phyloP scores from a whole-genome alignment of 1,140 invertebrate genomes.

The Lepeophtheirus salmonis region DNA sequence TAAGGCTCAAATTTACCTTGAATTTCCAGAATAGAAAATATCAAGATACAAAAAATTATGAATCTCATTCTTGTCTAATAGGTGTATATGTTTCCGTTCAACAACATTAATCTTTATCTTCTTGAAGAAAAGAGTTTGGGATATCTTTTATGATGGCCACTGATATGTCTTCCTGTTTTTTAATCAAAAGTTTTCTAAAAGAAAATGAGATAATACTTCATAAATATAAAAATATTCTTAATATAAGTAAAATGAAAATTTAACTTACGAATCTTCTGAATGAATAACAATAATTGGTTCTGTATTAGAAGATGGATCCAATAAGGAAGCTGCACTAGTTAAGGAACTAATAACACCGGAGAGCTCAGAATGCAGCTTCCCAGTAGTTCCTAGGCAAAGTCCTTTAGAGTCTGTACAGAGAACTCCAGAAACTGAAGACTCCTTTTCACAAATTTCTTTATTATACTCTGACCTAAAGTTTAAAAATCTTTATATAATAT shows the following conservation, averaged over 20 bases:
- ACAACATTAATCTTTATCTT: no score
- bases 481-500: not conserved
- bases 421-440: not conserved
- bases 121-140: no score
- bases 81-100: no score
- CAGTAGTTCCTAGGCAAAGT: not conserved
- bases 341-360: not conserved
- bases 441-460: not conserved
- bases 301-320: not conserved
- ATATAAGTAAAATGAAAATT: not conserved
- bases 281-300: not conserved
- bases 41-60: no score
- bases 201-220: not conserved
- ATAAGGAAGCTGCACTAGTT: not conserved
- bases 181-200: not conserved
- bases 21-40: no score
- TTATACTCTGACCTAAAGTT: not conserved
- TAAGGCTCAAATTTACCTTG: slow-evolving; percentile 44
- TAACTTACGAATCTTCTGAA: not conserved
- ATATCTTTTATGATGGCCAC: not conserved
- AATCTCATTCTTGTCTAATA: no score
- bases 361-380: not conserved
- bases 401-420: not conserved
- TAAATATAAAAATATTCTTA: not conserved
- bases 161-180: not conserved